A percentile compares a stretch with the other conserved stretches of the same genome.
Conservation (phyloP, 1,140 invertebrate species). For the Dufourea novaeangliae region DNA sequence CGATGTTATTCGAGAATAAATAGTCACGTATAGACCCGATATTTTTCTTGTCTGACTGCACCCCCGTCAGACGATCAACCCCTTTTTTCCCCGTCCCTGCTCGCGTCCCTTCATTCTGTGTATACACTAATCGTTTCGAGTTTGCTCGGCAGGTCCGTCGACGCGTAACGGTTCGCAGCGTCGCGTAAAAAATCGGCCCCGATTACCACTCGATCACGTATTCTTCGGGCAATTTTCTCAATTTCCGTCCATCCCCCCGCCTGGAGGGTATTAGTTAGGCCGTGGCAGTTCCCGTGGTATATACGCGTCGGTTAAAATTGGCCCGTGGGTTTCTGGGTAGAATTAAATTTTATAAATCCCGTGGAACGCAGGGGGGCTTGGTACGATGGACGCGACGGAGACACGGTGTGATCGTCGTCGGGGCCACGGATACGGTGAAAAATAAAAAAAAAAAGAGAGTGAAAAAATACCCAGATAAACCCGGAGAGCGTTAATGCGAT, state of each 20-base stretch:
- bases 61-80: not conserved
- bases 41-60: slow-evolving; percentile 57
- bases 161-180: not conserved
- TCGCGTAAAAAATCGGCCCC: slow-evolving; percentile 30
- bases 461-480: slow-evolving; percentile 46
- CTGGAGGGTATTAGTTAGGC: slow-evolving; percentile 9
- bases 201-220: slow-evolving; percentile 23
- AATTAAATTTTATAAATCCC: slow-evolving; percentile 52
- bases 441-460: slow-evolving; percentile 37
- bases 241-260: too few species aligned
- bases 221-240: slow-evolving; percentile 16
- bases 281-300: not conserved
- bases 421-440: not conserved
- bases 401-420: slow-evolving; percentile 10
- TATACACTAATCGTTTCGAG: slow-evolving; percentile 11
- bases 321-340: not conserved
- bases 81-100: not conserved
- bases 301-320: slow-evolving; percentile 24
- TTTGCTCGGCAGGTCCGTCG: not conserved
- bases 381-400: not conserved
- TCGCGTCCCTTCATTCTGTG: too few species aligned
- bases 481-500: slow-evolving; percentile 59
- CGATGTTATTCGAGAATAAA: slow-evolving; percentile 55
- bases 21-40: slow-evolving; percentile 46
- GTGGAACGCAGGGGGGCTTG: not conserved